phyloP scores from a whole-genome alignment of 2,888 invertebrate genomes.

The Acanthosepion esculentum region DNA sequence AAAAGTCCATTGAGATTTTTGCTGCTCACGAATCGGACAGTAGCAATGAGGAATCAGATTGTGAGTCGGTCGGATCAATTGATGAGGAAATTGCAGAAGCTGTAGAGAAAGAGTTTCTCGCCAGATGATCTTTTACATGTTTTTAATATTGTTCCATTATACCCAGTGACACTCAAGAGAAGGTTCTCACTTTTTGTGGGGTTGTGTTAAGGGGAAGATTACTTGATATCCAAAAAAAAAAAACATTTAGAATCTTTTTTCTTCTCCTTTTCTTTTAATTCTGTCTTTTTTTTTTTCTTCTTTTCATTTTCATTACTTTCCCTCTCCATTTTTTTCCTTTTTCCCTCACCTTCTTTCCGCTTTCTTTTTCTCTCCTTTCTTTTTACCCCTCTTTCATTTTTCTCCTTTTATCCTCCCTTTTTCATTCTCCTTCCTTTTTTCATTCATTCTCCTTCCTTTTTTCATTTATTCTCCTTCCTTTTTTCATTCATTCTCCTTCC shows the following conservation, averaged over 20 bases:
- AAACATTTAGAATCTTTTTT: neutral
- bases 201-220: neutral
- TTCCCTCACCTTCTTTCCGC: too few species aligned
- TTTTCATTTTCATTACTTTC: too few species aligned
- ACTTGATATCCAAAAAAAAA: neutral
- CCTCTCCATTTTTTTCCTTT: too few species aligned
- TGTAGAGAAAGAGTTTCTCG: constrained; percentile 73
- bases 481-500: too few species aligned
- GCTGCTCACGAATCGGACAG: constrained; percentile 60
- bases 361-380: too few species aligned
- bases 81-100: constrained; percentile 76
- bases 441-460: too few species aligned
- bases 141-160: neutral
- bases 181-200: neutral
- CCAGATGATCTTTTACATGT: neutral
- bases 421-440: too few species aligned
- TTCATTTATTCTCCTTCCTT: too few species aligned
- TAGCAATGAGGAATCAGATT: constrained; percentile 56
- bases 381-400: too few species aligned
- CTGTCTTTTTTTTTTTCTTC: too few species aligned
- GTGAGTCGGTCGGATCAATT: constrained; percentile 71
- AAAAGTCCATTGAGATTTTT: constrained; percentile 65
- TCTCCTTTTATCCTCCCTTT: too few species aligned
- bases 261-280: neutral
- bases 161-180: neutral